Percentiles rank a stretch among this genome's conserved stretches.
Conservation (phyloP, 2,797 vertebrate species). For the Acanthurus tractus region DNA sequence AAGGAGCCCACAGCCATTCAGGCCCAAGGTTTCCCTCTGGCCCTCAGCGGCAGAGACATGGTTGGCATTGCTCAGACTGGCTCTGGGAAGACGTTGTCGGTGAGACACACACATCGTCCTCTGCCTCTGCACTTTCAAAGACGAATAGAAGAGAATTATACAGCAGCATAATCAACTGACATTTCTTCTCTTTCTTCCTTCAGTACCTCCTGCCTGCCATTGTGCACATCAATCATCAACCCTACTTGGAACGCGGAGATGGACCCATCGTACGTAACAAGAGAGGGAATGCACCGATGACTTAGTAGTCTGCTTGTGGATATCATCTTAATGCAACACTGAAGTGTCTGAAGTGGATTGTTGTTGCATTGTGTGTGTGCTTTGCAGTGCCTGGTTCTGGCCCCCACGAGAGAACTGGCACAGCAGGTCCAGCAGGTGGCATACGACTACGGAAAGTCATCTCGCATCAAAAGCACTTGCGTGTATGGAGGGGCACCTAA, state of each 20-base stretch:
- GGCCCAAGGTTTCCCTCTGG: slow-evolving; percentile 95
- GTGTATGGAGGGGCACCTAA: slow-evolving; percentile 94
- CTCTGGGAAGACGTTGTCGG: slow-evolving; percentile 95
- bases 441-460: slow-evolving; percentile 93
- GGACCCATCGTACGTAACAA: slow-evolving; percentile 92
- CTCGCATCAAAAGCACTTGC: slow-evolving; percentile 95
- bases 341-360: background rate
- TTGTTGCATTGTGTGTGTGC: slow-evolving; percentile 18
- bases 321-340: background rate
- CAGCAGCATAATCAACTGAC: slow-evolving; percentile 5
- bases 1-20: slow-evolving; percentile 97
- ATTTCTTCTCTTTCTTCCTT: background rate
- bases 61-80: slow-evolving; percentile 97
- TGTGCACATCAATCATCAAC: slow-evolving; percentile 98
- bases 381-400: slow-evolving; percentile 92
- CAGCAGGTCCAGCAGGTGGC: slow-evolving; percentile 98
- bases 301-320: background rate
- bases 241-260: slow-evolving; percentile 95
- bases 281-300: background rate
- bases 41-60: slow-evolving; percentile 95
- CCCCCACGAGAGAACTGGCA: slow-evolving; percentile 95
- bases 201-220: slow-evolving; percentile 96
- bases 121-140: background rate
- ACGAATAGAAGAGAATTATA: background rate
- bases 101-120: slow-evolving; percentile 68